A percentile compares a stretch with the other conserved stretches of the same genome.
These are phyloP conservation scores for Amiota minor DNA, from an alignment of 2,888 invertebrate genomes.

Conservation along the genomic window DNA sequence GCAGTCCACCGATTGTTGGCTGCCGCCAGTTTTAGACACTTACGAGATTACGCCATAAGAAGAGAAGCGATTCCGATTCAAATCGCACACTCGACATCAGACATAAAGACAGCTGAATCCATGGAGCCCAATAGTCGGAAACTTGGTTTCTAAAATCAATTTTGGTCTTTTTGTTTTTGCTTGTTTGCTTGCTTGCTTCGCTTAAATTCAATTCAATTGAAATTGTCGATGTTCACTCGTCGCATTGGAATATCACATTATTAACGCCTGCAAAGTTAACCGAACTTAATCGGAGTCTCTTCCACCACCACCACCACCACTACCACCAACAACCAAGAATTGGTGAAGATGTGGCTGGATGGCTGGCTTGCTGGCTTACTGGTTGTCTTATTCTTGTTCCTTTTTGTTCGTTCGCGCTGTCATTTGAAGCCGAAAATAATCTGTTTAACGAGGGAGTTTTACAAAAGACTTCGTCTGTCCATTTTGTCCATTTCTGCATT, in stretches of 20 bases:
- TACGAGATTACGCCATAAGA: conserved; percentile 47
- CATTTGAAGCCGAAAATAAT: conserved; percentile 61
- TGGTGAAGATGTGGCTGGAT: too few relatives aligned
- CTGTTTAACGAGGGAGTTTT: conserved; percentile 73
- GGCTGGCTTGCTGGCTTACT: too few relatives aligned
- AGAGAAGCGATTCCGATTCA: conserved; percentile 33
- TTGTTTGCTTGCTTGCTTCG: conserved; percentile 50
- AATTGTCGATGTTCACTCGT: conserved; percentile 44
- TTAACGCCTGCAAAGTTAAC: conserved; percentile 62
- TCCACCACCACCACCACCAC: not conserved
- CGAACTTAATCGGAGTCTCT: not conserved
- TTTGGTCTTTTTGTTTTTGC: not conserved
- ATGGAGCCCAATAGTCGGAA: too few relatives aligned
- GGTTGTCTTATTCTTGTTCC: conserved; percentile 44
- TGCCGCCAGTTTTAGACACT: conserved; percentile 49
- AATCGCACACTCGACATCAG: conserved; percentile 14
- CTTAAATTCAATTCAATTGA: conserved; percentile 56
- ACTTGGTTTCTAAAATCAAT: too few relatives aligned
- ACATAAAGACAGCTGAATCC: not conserved
- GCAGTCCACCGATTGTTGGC: not conserved
- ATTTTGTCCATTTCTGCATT: not conserved
- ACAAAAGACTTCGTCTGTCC: conserved; percentile 59
- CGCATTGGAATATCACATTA: conserved; percentile 54
- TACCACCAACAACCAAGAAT: not conserved
- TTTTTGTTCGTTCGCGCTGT: conserved; percentile 39